Base-by-base conservation (phyloP, 2,888 invertebrate species). In the Xanthorhoe spadicearia region DNA sequence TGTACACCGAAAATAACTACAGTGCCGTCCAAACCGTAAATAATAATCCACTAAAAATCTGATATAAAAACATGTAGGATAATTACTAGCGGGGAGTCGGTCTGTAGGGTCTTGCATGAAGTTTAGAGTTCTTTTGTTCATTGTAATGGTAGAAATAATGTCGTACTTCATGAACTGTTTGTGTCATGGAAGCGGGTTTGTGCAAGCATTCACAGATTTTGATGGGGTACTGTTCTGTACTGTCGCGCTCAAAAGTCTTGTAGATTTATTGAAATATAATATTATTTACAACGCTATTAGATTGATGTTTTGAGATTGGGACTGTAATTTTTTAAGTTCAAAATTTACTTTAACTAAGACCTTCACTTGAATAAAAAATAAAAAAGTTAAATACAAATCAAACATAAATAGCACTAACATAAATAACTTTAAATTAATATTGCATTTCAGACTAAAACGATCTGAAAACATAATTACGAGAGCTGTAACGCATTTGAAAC, bases 151-250 rank as follows among this genome's bases (percentile, higher is more conserved):
- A 65, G 63, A 73, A 85, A 86, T 88, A 86, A 88, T 84, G 76
- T 76, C 73, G 78, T 90, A 87, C 88, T 90, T 89, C 81, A 88
- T 86, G 82, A 84, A 86, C 83, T 89, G 89, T 90, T 91, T 90
- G 86, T 90, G 90, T 89, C 92, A 92, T 92, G 92, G 90, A 93
- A 93, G 93, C 93, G 92, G 91, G 92, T 92, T 93, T 93, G 92
- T 83, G 93, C 92, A 93, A 93, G 92, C 93, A 93, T 93, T 92
- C 93, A 93, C 91, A 91, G 92, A 93, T 92, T 93, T 92, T 83
- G 90, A 88, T 91, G 86, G 92, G 93, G 92, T 90, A 88, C 23
- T 23, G 84, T 77, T 74, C 64, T 61, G 89, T 89, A 93, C 87
- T 81, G 84, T 82, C 82, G 81, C 1, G 72, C 6, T 61, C 76